Evolutionary conservation across 2,797 vertebrate genomes (phyloP).

Genomic region (Rhinogobio ventralis): DNA sequence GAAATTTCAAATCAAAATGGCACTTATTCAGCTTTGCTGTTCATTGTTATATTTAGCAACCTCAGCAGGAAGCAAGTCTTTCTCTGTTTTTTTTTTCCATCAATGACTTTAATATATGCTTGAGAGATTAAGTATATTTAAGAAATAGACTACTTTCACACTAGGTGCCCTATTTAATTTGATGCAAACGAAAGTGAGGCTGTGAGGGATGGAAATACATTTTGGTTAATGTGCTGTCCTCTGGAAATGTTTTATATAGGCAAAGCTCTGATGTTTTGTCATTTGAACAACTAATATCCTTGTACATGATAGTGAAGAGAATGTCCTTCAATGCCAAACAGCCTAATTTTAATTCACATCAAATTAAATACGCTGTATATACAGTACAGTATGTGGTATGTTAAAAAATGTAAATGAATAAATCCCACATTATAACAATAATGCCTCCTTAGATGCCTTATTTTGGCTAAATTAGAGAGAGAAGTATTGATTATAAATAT

Average conservation of each 20-base stretch:
- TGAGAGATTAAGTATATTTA: slow-evolving; percentile 4
- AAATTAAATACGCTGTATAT: no score
- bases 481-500: neutral
- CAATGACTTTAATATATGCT: neutral
- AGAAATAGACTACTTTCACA: neutral
- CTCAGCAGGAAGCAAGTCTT: neutral
- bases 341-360: neutral
- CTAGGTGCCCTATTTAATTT: slow-evolving; percentile 5
- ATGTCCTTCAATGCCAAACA: neutral
- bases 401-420: neutral
- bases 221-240: neutral
- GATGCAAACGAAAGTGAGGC: neutral
- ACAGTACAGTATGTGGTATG: neutral
- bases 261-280: neutral
- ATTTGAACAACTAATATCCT: neutral
- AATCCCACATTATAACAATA: no score
- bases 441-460: neutral
- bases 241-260: slow-evolving; percentile 1
- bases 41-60: neutral
- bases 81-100: neutral
- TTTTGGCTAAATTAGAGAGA: neutral
- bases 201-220: neutral
- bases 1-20: slow-evolving; percentile 76
- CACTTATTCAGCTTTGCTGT: slow-evolving; percentile 70
- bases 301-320: neutral